A percentile compares a stretch with the other conserved stretches of the same genome.
These are phyloP conservation scores for Aplochiton taeniatus DNA, from an alignment of 2,797 vertebrate genomes.

Conservation along the genomic window DNA sequence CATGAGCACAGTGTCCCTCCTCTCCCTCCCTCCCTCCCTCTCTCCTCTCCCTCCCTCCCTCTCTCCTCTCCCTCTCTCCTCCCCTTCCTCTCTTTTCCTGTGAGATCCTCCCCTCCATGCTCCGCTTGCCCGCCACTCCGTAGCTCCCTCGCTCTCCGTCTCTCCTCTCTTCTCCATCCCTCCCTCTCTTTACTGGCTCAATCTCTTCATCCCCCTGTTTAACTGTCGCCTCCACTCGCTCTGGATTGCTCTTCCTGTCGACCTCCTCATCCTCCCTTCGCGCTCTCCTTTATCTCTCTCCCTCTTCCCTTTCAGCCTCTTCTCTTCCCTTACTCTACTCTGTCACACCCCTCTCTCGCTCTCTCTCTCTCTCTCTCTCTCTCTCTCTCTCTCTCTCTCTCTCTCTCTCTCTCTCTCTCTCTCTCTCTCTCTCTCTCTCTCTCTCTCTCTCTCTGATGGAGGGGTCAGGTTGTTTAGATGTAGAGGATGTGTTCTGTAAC, in stretches of 20 bases:
- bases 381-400: neutral
- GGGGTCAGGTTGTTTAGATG: constrained; percentile 32
- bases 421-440: constrained; percentile 1
- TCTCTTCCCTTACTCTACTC: neutral
- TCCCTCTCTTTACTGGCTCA: constrained; percentile 8
- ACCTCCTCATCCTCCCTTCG: neutral
- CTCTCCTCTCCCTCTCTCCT: neutral
- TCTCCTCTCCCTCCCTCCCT: neutral
- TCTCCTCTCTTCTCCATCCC: neutral
- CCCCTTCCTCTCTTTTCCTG: neutral
- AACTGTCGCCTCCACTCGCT: neutral
- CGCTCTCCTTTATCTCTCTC: neutral
- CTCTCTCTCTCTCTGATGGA: constrained; percentile 31
- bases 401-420: neutral
- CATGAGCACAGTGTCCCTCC: neutral
- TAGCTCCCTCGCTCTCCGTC: constrained; percentile 1
- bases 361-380: neutral
- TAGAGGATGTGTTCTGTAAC: constrained; percentile 48
- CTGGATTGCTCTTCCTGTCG: too few species aligned
- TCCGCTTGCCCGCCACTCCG: neutral
- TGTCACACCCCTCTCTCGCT: neutral
- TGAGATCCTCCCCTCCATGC: neutral
- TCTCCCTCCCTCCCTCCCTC: neutral
- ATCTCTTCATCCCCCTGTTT: neutral
- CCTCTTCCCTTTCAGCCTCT: neutral